These are phyloP conservation scores for Phymastichus coffea DNA, from an alignment of 1,140 invertebrate genomes.

Conservation along the genomic window DNA sequence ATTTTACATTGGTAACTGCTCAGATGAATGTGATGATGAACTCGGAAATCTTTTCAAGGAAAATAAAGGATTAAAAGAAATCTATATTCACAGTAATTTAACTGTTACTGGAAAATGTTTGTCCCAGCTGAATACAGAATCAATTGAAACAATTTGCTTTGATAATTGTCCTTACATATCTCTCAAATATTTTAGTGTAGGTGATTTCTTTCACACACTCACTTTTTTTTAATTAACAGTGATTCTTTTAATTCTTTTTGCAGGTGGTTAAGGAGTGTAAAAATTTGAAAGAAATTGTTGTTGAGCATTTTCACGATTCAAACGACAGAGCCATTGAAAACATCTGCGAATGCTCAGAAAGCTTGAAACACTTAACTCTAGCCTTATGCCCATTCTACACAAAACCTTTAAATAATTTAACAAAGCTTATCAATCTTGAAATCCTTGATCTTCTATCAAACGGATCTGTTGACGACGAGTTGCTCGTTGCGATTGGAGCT, in stretches of 20 bases:
- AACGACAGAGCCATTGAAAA: neutral
- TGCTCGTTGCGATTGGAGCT: neutral
- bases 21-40: constrained; percentile 9
- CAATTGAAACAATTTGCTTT: constrained; percentile 6
- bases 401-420: neutral
- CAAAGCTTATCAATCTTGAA: neutral
- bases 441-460: constrained; percentile 1
- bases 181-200: constrained; percentile 4
- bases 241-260: neutral
- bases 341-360: neutral
- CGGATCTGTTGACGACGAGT: neutral
- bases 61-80: neutral
- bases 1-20: neutral
- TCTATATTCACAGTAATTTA: neutral
- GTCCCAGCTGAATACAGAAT: neutral
- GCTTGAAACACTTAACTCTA: neutral
- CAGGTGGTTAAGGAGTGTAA: neutral
- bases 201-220: neutral
- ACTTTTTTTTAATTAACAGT: neutral
- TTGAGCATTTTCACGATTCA: constrained; percentile 9
- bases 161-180: constrained; percentile 1
- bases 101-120: constrained; percentile 12
- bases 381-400: constrained; percentile 6
- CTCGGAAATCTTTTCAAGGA: neutral
- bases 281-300: neutral